Evolutionary conservation across 1,140 invertebrate genomes (phyloP).

Genomic region (Drosophila melanica): DNA sequence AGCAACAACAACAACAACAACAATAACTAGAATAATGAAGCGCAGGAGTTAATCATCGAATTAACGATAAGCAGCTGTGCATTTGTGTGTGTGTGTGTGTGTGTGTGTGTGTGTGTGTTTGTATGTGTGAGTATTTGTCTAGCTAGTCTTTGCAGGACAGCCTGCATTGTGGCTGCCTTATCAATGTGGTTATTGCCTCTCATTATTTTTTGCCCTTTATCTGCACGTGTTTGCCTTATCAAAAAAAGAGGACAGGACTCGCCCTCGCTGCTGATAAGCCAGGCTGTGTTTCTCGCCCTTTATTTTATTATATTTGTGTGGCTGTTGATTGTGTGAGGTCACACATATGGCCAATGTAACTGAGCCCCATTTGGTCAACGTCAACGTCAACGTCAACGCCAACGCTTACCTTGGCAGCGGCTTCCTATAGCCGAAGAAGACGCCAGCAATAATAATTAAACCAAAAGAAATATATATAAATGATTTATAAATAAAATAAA

Average conservation of each 20-base stretch:
- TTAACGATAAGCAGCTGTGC: conserved; percentile 34
- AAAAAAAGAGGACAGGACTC: conserved; percentile 30
- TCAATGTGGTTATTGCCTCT: conserved; percentile 23
- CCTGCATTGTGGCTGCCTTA: conserved; percentile 22
- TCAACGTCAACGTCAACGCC: background rate
- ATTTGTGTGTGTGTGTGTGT: conserved; percentile 8
- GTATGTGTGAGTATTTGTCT: conserved; percentile 7
- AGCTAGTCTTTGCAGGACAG: conserved; percentile 30
- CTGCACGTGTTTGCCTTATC: conserved; percentile 23
- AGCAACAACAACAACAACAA: conserved; percentile 6
- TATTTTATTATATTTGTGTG: conserved; percentile 16
- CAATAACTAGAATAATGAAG: conserved; percentile 8
- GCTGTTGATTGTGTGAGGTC: conserved; percentile 16
- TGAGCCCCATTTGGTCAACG: background rate
- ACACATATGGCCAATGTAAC: conserved; percentile 31
- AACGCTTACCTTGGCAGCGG: conserved; percentile 45
- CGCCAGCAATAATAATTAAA: background rate
- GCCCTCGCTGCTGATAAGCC: conserved; percentile 25
- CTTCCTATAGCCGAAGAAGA: conserved; percentile 34
- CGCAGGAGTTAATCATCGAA: conserved; percentile 41
- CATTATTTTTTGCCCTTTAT: conserved; percentile 45
- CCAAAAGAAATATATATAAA: background rate
- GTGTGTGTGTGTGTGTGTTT: conserved; percentile 2
- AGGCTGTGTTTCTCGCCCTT: background rate
- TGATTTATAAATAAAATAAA: background rate